These are phyloP conservation scores for Etheostoma perlongum DNA, from an alignment of 2,797 vertebrate genomes.

Conservation along the genomic window DNA sequence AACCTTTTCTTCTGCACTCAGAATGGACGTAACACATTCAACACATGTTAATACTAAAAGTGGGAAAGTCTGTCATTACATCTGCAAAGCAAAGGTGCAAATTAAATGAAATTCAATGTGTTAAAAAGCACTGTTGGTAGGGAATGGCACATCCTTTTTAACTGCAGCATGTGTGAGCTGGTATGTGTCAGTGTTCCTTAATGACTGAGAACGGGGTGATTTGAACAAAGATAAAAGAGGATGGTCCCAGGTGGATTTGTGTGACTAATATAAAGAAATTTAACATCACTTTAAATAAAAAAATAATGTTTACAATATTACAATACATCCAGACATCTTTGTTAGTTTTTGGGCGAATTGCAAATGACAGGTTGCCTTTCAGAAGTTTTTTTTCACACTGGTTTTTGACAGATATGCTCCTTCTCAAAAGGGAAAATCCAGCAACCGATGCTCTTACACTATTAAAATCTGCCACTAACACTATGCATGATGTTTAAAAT, in stretches of 20 bases:
- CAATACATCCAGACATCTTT: slow-evolving; percentile 45
- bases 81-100: neutral
- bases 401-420: slow-evolving; percentile 34
- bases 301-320: slow-evolving; percentile 73
- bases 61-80: neutral
- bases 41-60: neutral
- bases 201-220: slow-evolving; percentile 27
- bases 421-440: slow-evolving; percentile 46
- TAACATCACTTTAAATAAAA: slow-evolving; percentile 36
- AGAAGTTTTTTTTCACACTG: slow-evolving; percentile 18
- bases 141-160: slow-evolving; percentile 20
- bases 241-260: slow-evolving; percentile 28
- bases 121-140: slow-evolving; percentile 9
- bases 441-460: slow-evolving; percentile 13
- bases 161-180: slow-evolving; percentile 23
- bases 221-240: slow-evolving; percentile 6
- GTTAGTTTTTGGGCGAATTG: slow-evolving; percentile 45
- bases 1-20: slow-evolving; percentile 23
- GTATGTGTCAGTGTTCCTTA: slow-evolving; percentile 2
- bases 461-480: neutral
- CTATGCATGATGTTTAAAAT: neutral
- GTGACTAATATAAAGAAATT: slow-evolving; percentile 25
- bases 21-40: slow-evolving; percentile 22
- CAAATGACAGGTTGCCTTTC: slow-evolving; percentile 70
- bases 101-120: neutral